Evolutionary conservation across 1,140 invertebrate genomes (phyloP).

Genomic region (Drosophila serrata): DNA sequence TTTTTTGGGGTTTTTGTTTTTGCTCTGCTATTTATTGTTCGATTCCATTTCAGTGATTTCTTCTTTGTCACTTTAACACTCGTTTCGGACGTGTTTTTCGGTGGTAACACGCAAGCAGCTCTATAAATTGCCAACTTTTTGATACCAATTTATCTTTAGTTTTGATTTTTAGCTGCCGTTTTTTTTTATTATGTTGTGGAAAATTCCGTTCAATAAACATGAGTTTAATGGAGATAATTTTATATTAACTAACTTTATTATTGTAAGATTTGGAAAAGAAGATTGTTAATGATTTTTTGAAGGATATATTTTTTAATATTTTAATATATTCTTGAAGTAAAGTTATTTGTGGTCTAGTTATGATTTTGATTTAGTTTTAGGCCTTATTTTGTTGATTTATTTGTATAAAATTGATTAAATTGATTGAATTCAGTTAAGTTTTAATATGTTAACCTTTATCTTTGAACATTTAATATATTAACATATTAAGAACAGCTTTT

Average conservation of each 20-base stretch:
- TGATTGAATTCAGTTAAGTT: neutral
- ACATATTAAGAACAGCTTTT: neutral
- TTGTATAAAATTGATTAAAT: neutral
- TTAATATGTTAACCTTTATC: neutral
- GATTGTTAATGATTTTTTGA: neutral
- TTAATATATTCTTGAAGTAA: neutral
- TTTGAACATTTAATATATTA: neutral
- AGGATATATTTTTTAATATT: neutral
- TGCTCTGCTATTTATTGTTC: slow-evolving; percentile 44
- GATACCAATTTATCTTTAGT: slow-evolving; percentile 51
- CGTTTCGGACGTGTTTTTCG: slow-evolving; percentile 67
- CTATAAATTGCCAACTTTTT: slow-evolving; percentile 35
- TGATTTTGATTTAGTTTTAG: neutral
- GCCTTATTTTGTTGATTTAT: neutral
- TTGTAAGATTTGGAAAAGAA: neutral
- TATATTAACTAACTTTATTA: neutral
- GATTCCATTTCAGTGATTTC: slow-evolving; percentile 51
- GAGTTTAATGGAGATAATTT: neutral
- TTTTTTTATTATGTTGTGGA: slow-evolving; percentile 3
- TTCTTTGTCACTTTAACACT: slow-evolving; percentile 56
- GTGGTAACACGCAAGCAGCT: slow-evolving; percentile 59
- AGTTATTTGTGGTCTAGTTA: neutral
- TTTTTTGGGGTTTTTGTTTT: slow-evolving; percentile 18
- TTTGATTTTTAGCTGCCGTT: slow-evolving; percentile 11
- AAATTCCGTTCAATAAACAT: slow-evolving; percentile 17